These are phyloP conservation scores for Telmatochromis sp. DNA, from an alignment of 2,113 vertebrate genomes.

Conservation along the genomic window DNA sequence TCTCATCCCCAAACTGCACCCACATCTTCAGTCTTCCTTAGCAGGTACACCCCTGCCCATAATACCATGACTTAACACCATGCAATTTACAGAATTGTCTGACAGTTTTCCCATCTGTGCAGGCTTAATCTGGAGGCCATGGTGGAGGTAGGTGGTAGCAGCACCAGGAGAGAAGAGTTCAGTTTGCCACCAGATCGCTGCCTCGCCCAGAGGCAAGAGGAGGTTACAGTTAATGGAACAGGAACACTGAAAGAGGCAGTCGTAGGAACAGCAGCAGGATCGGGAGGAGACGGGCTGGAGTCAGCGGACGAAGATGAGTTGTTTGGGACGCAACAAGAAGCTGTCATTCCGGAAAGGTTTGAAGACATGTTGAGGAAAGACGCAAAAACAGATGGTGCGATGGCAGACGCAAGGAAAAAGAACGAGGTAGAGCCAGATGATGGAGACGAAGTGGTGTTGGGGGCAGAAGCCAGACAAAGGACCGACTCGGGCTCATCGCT, in stretches of 20 bases:
- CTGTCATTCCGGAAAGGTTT: background rate
- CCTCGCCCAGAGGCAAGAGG: background rate
- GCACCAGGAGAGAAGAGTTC: background rate
- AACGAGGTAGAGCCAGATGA: slow-evolving; percentile 28
- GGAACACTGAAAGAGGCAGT: background rate
- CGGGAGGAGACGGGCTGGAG: background rate
- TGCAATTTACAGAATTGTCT: background rate
- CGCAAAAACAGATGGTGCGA: background rate
- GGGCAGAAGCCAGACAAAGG: slow-evolving; percentile 36
- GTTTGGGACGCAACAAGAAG: slow-evolving; percentile 13
- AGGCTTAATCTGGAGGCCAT: slow-evolving; percentile 81
- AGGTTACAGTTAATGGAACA: background rate
- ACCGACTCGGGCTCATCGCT: slow-evolving; percentile 24
- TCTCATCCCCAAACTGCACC: slow-evolving; percentile 57
- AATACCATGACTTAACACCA: background rate
- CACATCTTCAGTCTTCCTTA: slow-evolving; percentile 75
- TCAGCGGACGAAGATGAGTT: slow-evolving; percentile 23
- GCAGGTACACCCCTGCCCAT: slow-evolving; percentile 73
- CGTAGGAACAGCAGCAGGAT: background rate
- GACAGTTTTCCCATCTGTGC: background rate
- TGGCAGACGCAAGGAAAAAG: background rate
- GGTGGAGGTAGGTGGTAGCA: slow-evolving; percentile 39
- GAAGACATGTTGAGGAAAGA: background rate
- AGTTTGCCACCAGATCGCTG: background rate
- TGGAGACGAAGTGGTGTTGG: slow-evolving; percentile 30